Conservation (phyloP, 2,797 vertebrate genomes). For the Phataginus tetradactyla region DNA sequence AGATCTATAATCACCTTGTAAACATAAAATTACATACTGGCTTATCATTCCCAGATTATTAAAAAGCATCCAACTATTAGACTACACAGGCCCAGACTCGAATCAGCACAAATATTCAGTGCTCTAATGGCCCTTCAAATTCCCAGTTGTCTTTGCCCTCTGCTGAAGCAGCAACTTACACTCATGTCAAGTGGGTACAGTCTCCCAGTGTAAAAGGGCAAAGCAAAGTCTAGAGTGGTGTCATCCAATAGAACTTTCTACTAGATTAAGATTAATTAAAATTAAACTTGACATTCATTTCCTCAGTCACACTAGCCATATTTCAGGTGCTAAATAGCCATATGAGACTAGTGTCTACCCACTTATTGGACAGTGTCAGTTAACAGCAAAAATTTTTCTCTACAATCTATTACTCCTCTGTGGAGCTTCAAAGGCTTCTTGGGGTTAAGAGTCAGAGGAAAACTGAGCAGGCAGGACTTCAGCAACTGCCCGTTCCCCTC, state of each 20-base stretch:
- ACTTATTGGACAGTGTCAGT: background rate
- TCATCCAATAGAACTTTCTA: background rate
- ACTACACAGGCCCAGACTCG: conserved; percentile 7
- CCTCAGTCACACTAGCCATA: background rate
- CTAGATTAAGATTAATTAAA: conserved; percentile 18
- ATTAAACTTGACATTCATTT: conserved; percentile 28
- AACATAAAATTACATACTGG: conserved; percentile 9
- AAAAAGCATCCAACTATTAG: conserved; percentile 13
- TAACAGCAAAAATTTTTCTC: background rate
- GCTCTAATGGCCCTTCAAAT: background rate
- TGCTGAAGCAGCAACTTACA: background rate
- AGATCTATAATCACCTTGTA: conserved; percentile 12
- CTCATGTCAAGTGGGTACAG: background rate
- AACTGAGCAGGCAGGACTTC: background rate
- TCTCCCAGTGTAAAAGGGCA: background rate
- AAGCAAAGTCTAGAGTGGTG: background rate
- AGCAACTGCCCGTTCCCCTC: background rate
- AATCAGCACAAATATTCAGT: background rate
- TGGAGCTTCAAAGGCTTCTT: background rate
- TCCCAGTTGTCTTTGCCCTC: background rate
- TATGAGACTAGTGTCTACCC: background rate
- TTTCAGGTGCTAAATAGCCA: background rate
- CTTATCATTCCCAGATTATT: conserved; percentile 15
- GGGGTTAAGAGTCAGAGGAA: background rate
- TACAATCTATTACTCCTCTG: background rate